Conservation (phyloP, 2,797 vertebrate species). For the Rhadinocentrus ornatus region DNA sequence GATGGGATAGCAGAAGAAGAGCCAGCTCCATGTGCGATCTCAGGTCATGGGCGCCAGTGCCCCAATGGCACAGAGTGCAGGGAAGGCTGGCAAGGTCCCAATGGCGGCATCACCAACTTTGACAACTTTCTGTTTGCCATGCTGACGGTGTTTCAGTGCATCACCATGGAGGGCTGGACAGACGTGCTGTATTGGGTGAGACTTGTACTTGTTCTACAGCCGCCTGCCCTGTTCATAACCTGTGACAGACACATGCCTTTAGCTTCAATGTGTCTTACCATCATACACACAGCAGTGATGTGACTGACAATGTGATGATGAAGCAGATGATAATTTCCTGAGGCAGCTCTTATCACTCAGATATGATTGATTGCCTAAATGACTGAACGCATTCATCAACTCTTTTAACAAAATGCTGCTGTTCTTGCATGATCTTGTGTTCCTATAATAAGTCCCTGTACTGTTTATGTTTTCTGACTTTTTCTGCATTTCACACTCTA, state of each 20-base stretch:
- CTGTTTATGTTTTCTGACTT: constrained; percentile 28
- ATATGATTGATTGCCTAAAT: constrained; percentile 63
- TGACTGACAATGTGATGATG: constrained; percentile 61
- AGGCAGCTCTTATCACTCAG: constrained; percentile 52
- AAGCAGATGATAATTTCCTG: constrained; percentile 61
- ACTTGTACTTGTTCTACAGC: background rate
- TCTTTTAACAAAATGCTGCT: constrained; percentile 23
- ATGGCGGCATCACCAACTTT: constrained; percentile 98
- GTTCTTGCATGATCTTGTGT: constrained; percentile 11
- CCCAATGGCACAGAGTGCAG: constrained; percentile 92
- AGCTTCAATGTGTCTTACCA: constrained; percentile 40
- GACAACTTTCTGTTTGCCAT: constrained; percentile 99
- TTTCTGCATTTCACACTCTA: constrained; percentile 43
- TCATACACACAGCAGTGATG: constrained; percentile 47
- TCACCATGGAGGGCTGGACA: constrained; percentile 99
- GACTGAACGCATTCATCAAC: constrained; percentile 46
- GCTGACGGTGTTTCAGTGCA: constrained; percentile 99
- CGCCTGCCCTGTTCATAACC: constrained; percentile 27
- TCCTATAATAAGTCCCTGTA: constrained; percentile 6
- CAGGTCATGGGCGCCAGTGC: constrained; percentile 95
- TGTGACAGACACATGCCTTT: constrained; percentile 43
- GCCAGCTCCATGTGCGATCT: constrained; percentile 95
- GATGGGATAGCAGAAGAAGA: constrained; percentile 92
- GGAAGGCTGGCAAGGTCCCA: constrained; percentile 96
- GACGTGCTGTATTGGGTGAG: constrained; percentile 99